Percentiles rank a stretch among this genome's conserved stretches.
phyloP scores from a whole-genome alignment of 2,888 invertebrate species.

The Lithodes maja region DNA sequence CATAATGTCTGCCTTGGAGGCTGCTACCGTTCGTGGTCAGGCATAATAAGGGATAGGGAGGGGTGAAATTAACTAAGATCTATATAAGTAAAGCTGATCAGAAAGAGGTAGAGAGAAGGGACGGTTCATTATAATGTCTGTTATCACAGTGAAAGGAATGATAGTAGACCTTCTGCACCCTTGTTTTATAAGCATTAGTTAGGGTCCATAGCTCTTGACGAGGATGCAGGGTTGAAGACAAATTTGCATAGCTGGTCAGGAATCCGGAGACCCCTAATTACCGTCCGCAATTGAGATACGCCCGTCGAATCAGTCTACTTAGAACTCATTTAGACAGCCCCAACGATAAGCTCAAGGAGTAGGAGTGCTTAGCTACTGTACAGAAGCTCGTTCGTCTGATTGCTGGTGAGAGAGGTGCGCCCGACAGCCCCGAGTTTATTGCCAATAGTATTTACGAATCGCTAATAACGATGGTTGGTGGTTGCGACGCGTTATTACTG shows the following conservation, averaged over 20 bases:
- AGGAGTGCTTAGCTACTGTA: constrained; percentile 31
- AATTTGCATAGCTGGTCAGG: constrained; percentile 41
- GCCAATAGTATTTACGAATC: constrained; percentile 60
- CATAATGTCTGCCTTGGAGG: not conserved
- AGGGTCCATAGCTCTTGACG: constrained; percentile 15
- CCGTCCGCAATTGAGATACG: constrained; percentile 42
- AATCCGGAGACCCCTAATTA: constrained; percentile 24
- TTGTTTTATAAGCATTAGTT: constrained; percentile 2
- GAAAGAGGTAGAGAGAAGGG: not conserved
- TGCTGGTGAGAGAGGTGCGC: constrained; percentile 31
- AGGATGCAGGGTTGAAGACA: not conserved
- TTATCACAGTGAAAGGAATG: not conserved
- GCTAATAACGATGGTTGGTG: constrained; percentile 53
- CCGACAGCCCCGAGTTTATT: constrained; percentile 44
- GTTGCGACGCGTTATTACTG: constrained; percentile 37
- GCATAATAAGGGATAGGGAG: not conserved
- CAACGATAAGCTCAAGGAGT: constrained; percentile 35
- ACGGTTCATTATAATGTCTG: not conserved
- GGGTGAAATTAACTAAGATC: not conserved
- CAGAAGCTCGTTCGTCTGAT: constrained; percentile 32
- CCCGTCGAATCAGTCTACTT: constrained; percentile 53
- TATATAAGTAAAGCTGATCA: constrained; percentile 10
- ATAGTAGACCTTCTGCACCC: not conserved
- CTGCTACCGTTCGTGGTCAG: not conserved
- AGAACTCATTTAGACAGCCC: constrained; percentile 49